phyloP scores from a whole-genome alignment of 2,888 invertebrate genomes.

The Hedya salicella region DNA sequence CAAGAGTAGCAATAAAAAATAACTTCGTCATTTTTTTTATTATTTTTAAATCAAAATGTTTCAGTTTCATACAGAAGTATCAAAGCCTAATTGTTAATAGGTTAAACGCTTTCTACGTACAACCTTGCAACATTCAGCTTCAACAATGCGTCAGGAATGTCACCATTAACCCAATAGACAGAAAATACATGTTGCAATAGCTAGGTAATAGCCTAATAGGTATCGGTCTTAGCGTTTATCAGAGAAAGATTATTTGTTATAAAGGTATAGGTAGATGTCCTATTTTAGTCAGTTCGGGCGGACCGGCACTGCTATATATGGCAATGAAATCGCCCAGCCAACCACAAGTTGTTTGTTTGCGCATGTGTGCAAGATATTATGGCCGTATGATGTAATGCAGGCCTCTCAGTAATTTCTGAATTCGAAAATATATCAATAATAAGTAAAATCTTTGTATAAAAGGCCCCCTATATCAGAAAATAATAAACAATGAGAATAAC shows the following conservation, averaged over 20 bases:
- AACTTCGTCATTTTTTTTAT: not conserved
- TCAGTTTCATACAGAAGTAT: no score
- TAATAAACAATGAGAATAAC: constrained; percentile 53
- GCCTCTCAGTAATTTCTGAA: constrained; percentile 4
- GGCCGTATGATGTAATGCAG: constrained; percentile 27
- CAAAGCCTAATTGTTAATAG: no score
- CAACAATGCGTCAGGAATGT: no score
- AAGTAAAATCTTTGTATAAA: constrained; percentile 12
- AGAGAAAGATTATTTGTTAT: not conserved
- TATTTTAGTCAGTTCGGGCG: constrained; percentile 18
- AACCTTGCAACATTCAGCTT: no score
- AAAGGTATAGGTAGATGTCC: no score
- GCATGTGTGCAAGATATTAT: constrained; percentile 38
- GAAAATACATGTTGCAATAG: no score
- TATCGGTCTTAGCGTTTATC: not conserved
- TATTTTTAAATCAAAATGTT: no score
- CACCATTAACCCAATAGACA: no score
- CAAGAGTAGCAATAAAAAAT: not conserved
- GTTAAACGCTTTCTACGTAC: no score
- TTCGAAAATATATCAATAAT: constrained; percentile 18
- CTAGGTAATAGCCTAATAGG: not conserved
- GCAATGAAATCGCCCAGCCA: constrained; percentile 42
- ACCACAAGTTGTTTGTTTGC: constrained; percentile 38
- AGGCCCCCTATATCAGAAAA: constrained; percentile 18
- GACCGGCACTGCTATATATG: constrained; percentile 41